phyloP scores from a whole-genome alignment of 1,140 invertebrate genomes.

The Drosophila bifasciata region DNA sequence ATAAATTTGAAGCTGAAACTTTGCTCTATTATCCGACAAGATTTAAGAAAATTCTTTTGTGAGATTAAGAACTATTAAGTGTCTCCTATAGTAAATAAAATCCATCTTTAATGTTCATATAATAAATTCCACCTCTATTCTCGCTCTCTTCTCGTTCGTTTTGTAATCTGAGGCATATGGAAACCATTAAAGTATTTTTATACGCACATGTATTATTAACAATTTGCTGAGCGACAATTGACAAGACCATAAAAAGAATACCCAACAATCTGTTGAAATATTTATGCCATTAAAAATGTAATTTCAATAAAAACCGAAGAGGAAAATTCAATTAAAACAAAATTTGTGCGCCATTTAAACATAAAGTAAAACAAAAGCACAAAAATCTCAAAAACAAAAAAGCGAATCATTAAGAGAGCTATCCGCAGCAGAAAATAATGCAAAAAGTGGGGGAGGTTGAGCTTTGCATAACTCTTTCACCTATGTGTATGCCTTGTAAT shows the following conservation, averaged over 20 bases:
- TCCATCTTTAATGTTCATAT: too few relatives aligned
- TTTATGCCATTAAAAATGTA: constrained; percentile 71
- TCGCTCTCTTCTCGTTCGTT: background rate
- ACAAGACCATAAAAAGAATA: constrained; percentile 30
- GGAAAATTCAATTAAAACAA: constrained; percentile 67
- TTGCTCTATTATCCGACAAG: constrained; percentile 1
- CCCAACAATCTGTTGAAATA: constrained; percentile 42
- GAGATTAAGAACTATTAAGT: too few relatives aligned
- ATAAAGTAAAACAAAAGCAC: constrained; percentile 34
- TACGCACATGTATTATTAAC: constrained; percentile 33
- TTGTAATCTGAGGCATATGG: background rate
- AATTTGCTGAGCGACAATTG: constrained; percentile 44
- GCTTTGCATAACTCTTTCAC: constrained; percentile 22
- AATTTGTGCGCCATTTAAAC: constrained; percentile 30
- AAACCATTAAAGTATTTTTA: constrained; percentile 35
- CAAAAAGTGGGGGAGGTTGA: background rate
- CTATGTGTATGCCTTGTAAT: too few relatives aligned
- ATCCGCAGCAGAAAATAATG: constrained; percentile 13
- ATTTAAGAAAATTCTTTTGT: too few relatives aligned
- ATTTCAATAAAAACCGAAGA: constrained; percentile 59
- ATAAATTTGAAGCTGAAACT: background rate
- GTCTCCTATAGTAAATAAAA: too few relatives aligned
- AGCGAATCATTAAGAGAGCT: background rate
- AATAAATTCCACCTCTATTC: too few relatives aligned
- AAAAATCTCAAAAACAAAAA: constrained; percentile 21